A percentile compares a stretch with the other conserved stretches of the same genome.
These are phyloP conservation scores for Eunapius fragilis DNA, from an alignment of 37 sponge, comb jelly and placozoan species.

Conservation along the genomic window DNA sequence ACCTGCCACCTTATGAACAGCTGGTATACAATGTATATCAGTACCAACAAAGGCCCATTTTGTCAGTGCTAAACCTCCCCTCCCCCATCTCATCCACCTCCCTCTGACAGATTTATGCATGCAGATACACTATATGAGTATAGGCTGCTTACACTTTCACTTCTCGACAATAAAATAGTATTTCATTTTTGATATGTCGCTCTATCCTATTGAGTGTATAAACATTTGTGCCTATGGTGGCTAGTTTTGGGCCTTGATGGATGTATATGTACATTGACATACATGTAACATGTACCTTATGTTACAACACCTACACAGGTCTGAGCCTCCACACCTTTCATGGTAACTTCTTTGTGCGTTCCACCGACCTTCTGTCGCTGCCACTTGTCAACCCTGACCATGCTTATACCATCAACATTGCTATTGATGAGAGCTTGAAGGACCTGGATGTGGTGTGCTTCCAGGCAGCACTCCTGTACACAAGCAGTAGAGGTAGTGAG, in stretches of 20 bases:
- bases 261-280: neutral
- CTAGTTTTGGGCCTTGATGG: neutral
- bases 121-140: no score
- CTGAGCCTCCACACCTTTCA: constrained; percentile 92
- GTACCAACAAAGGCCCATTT: no score
- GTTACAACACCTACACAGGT: constrained; percentile 38
- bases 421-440: constrained; percentile 91
- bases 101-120: no score
- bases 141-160: no score
- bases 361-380: constrained; percentile 94
- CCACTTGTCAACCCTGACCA: constrained; percentile 96
- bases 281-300: neutral
- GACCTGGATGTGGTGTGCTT: constrained; percentile 81
- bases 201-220: no score
- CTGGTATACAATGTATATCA: no score
- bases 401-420: constrained; percentile 83
- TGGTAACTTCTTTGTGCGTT: constrained; percentile 98
- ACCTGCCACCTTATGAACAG: no score
- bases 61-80: no score
- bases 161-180: no score
- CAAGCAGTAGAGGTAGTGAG: constrained; percentile 68
- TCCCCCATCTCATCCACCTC: no score
- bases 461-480: constrained; percentile 96
- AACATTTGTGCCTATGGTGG: neutral
- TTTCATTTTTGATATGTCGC: no score